Percentiles rank a stretch among this genome's conserved stretches.
Evolutionary conservation across 2,113 vertebrate genomes (phyloP).

Genomic region (Pterocles gutturalis): DNA sequence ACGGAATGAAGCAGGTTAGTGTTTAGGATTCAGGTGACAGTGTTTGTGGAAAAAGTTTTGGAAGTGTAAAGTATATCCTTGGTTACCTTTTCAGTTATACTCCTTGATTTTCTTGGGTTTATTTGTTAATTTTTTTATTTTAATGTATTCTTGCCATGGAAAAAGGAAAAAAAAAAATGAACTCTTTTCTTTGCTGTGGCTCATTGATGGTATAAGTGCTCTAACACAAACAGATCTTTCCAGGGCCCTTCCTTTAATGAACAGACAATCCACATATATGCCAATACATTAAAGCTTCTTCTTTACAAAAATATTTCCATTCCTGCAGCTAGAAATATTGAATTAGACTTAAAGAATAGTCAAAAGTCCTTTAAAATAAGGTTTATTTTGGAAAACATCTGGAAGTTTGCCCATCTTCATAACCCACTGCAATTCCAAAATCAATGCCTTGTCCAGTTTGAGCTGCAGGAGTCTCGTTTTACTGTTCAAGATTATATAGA

Average conservation of each 20-base stretch:
- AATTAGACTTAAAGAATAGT: not conserved
- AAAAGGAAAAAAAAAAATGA: not conserved
- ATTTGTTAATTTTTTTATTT: not conserved
- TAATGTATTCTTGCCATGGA: not conserved
- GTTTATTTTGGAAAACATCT: fast-evolving
- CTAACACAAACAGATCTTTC: not conserved
- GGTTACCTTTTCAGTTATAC: not conserved
- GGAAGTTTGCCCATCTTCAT: not conserved
- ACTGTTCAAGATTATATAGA: not conserved
- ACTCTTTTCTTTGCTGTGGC: not conserved
- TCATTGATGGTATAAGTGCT: fast-evolving
- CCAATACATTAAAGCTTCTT: not conserved
- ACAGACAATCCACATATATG: not conserved
- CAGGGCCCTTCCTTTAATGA: not conserved
- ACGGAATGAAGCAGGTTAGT: not conserved
- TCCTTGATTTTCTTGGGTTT: not conserved
- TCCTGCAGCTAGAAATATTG: not conserved
- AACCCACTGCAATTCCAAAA: not conserved
- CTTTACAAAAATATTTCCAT: not conserved
- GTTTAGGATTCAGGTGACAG: not conserved
- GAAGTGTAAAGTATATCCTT: not conserved
- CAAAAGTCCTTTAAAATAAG: not conserved
- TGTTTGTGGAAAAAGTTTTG: not conserved
- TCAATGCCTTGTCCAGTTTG: not conserved
- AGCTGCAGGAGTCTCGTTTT: not conserved